phyloP scores from a whole-genome alignment of 2,888 invertebrate genomes.

The Diarsia mendica region DNA sequence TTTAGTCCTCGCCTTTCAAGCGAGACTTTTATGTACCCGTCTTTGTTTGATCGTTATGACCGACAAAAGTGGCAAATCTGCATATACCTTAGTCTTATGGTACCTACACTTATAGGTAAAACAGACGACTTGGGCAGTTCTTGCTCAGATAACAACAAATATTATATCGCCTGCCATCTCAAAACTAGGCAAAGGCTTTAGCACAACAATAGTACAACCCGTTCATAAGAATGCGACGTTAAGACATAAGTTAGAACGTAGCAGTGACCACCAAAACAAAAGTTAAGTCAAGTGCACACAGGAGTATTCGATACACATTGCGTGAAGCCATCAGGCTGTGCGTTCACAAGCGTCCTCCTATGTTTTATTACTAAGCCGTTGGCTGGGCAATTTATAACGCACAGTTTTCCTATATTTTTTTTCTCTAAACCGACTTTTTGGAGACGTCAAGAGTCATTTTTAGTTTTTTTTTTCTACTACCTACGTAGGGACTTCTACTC shows the following conservation, averaged over 20 bases:
- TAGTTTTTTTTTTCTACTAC: constrained; percentile 1
- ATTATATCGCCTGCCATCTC: not conserved
- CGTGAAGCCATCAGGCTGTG: constrained; percentile 63
- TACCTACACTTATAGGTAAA: not conserved
- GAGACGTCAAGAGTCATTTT: constrained; percentile 4
- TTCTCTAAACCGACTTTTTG: constrained; percentile 11
- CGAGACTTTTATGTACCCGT: constrained; percentile 27
- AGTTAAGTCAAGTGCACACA: constrained; percentile 64
- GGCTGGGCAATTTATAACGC: constrained; percentile 44
- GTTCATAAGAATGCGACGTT: constrained; percentile 35
- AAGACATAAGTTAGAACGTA: constrained; percentile 11
- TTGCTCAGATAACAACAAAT: constrained; percentile 1
- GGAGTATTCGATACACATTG: constrained; percentile 65
- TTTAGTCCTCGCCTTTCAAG: not conserved
- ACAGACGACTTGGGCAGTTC: not conserved
- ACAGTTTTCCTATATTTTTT: constrained; percentile 19
- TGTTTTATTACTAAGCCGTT: constrained; percentile 36
- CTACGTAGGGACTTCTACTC: constrained; percentile 27
- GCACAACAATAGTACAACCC: constrained; percentile 14
- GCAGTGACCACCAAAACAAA: constrained; percentile 58
- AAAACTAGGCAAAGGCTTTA: not conserved
- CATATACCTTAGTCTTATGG: not conserved
- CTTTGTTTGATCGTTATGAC: constrained; percentile 34
- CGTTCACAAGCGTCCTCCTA: constrained; percentile 55
- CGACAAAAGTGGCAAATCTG: constrained; percentile 7